Evolutionary conservation across 2,888 invertebrate genomes (phyloP), one percentile per base, ranked within the genome.

Genomic region (Plutella xylostella): DNA sequence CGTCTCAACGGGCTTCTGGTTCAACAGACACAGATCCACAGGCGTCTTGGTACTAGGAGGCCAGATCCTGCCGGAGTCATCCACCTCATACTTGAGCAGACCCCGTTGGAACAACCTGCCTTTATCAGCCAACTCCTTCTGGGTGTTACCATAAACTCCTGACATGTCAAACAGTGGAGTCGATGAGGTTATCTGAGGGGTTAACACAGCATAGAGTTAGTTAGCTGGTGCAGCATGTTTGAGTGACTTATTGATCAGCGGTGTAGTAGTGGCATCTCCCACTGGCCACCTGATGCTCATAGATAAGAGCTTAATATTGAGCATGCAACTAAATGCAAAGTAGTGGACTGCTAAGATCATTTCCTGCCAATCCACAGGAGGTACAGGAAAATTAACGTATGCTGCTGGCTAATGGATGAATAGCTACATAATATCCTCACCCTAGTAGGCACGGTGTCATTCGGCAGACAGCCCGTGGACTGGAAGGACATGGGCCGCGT

Each of bases 81-180:
- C 31, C 6, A 22, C 11, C 43, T 4, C 64, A 58, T 41, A 74
- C 50, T 34, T 63, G 63, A 9, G 63, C 60, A 48, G 63, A 60
- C 48, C 68, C 64, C 53, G 61, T 63, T 3, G 55, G 56, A 11
- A 69, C 57, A 17, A 44, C 45, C 49, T 70, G 67, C 22, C 67
- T 64, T 60, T 46, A 28, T 33, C 31, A 25, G 37, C 18, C n/a
- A n/a, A n/a, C 5, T 22, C 25, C 1, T 15, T n/a, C 11, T 1
- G 9, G 28, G 22, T 28, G 28, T 43, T 43, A 2, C 43, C 43
- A n/a, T 43, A 43, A 18, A 43, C 19, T 1, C 9, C 18, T 1
- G 43, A 43, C 28, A 35, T 35, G 19, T 43, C 43, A 14, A 43
- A 37, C 15, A 37, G 18, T 20, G 43, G 43, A n/a, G 43, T 43